These are phyloP conservation scores for Tachyglossus aculeatus DNA, from an alignment of 2,797 vertebrate species.

Conservation along the genomic window DNA sequence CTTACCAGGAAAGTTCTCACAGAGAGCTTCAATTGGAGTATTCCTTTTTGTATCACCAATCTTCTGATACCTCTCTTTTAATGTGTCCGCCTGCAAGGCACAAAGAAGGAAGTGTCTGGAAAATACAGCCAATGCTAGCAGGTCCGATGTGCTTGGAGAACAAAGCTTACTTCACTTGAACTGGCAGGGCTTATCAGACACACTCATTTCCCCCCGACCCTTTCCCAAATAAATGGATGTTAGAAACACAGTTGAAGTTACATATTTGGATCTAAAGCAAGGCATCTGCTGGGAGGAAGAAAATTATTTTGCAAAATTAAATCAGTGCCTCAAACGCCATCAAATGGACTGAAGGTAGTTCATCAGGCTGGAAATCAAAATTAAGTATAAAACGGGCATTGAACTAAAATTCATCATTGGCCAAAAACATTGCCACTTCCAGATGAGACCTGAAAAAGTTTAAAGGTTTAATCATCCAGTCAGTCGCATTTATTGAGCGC, in stretches of 20 bases:
- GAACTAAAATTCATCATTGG: no score
- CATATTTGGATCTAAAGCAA: background rate
- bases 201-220: background rate
- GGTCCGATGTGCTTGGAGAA: background rate
- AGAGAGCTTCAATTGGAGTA: constrained; percentile 97
- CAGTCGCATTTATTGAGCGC: background rate
- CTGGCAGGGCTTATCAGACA: background rate
- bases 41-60: constrained; percentile 98
- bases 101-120: constrained; percentile 58
- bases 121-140: constrained; percentile 39
- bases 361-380: constrained; percentile 3
- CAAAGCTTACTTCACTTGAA: background rate
- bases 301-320: constrained; percentile 15
- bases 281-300: background rate
- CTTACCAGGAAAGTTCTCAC: constrained; percentile 98
- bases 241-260: background rate
- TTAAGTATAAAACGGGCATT: no score
- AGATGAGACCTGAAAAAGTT: no score
- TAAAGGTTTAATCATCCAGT: background rate
- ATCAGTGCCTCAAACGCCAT: constrained; percentile 7
- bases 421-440: background rate
- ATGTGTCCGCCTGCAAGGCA: constrained; percentile 89
- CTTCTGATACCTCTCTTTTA: constrained; percentile 99
- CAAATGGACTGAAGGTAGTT: background rate
- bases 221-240: constrained; percentile 1